These are phyloP conservation scores for Uloborus plumipes DNA, from an alignment of 2,888 invertebrate species.

Conservation along the genomic window DNA sequence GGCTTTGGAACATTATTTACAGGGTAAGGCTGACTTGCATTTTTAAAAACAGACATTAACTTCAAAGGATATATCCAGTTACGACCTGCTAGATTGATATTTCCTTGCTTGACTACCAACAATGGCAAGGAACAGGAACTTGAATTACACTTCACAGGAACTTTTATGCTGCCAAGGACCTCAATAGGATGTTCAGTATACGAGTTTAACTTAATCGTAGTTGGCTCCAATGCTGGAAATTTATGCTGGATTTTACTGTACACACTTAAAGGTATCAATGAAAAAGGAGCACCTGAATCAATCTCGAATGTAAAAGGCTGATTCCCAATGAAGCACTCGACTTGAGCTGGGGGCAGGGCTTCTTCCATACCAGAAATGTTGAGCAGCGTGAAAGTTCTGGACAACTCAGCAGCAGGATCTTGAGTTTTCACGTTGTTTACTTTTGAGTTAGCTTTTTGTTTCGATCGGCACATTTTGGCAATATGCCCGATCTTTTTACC, in stretches of 20 bases:
- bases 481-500: slow-evolving; percentile 5
- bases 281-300: not conserved
- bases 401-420: not conserved
- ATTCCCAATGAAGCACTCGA: not conserved
- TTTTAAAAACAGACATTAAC: not conserved
- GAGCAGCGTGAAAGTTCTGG: no score
- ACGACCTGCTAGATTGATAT: slow-evolving; percentile 1
- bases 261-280: not conserved
- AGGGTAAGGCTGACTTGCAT: not conserved
- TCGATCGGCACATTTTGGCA: not conserved
- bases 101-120: slow-evolving; percentile 1
- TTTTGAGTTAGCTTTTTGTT: not conserved
- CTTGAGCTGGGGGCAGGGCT: no score
- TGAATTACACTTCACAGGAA: not conserved
- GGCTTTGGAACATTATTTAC: no score
- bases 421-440: not conserved
- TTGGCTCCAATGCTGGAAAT: not conserved
- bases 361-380: no score
- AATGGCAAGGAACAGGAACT: not conserved
- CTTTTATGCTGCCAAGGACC: not conserved
- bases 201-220: slow-evolving; percentile 1
- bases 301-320: not conserved
- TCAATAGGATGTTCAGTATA: slow-evolving; percentile 6
- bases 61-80: not conserved
- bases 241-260: not conserved